Evolutionary conservation across 2,797 vertebrate genomes (phyloP), one percentile per base, ranked within the genome.

Genomic region (Threskiornis aethiopicus): DNA sequence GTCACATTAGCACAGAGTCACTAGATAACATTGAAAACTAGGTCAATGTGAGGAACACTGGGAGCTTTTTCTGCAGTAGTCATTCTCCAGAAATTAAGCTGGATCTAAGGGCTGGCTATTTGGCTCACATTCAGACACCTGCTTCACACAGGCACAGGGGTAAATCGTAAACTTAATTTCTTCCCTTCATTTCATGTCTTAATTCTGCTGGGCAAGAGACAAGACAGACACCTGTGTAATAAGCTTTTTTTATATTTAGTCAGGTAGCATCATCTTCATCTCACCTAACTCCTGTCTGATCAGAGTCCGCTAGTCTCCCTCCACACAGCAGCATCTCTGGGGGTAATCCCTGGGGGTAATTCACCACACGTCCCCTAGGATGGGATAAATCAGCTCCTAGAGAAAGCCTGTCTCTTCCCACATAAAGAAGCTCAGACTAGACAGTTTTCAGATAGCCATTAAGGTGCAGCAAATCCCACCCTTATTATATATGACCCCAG

Each of bases 81-180:
- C 62, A 20, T 89, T 92, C 92, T 93, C 93, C 84, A 89, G 92
- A 96, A 96, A 95, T 89, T 91, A 94, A 93, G 84, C 82, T 92
- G 93, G 51, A 92, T 94, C 79, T 89, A 91, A 90, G 83, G 82
- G 83, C 79, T 89, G 75, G 47, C 51, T 89, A 59, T 92, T 95
- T 96, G 87, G 92, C 76, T 95, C 0, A 0, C 47, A n/a, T 94
- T 96, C 90, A 96, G 87, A 92, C 92, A 96, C 94, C 76, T 94
- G 92, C 57, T 83, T 94, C 70, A 70, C 1, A 7, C 46, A 90
- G 81, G 65, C 92, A 91, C 35, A 20, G 76, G 65, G 71, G 59
- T 92, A 93, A 89, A 90, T 18, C 5, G 7, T 41, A 93, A 93
- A 93, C 54, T 39, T 91, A 64, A 95, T 92, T 94, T 93, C 75